Percentiles rank a stretch among this genome's conserved stretches.
Evolutionary conservation across 2,797 vertebrate genomes (phyloP).

Genomic region (Pseudochirops cupreus): DNA sequence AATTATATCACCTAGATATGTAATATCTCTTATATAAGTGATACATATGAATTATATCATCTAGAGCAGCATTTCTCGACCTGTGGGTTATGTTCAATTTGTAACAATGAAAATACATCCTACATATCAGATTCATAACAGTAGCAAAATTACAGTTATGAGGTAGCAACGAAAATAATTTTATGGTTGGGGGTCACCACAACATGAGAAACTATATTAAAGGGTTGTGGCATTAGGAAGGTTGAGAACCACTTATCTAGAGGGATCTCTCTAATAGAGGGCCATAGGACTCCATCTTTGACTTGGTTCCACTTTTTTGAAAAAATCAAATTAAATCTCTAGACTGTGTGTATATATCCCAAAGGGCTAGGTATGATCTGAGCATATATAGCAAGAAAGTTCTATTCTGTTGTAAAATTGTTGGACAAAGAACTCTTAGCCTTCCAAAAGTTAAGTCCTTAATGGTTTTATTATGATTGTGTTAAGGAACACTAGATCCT

Average conservation of each 20-base stretch:
- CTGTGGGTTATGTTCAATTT: no score
- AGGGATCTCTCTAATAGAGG: background rate
- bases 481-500: background rate
- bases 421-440: background rate
- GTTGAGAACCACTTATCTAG: background rate
- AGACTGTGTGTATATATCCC: background rate
- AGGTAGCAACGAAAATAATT: no score
- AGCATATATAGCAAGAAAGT: background rate
- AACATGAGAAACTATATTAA: no score
- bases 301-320: background rate
- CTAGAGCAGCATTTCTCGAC: background rate
- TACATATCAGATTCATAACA: no score
- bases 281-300: background rate
- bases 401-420: background rate
- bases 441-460: background rate
- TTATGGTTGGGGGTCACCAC: no score
- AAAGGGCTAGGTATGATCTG: background rate
- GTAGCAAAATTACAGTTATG: no score
- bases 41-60: background rate
- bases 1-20: background rate
- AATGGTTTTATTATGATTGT: background rate
- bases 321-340: background rate
- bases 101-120: no score
- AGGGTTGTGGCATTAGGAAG: no score
- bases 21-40: no score